Evolutionary conservation across 2,797 vertebrate species (phyloP), one percentile per base, ranked within the genome.

Genomic region (Myotis daubentonii): DNA sequence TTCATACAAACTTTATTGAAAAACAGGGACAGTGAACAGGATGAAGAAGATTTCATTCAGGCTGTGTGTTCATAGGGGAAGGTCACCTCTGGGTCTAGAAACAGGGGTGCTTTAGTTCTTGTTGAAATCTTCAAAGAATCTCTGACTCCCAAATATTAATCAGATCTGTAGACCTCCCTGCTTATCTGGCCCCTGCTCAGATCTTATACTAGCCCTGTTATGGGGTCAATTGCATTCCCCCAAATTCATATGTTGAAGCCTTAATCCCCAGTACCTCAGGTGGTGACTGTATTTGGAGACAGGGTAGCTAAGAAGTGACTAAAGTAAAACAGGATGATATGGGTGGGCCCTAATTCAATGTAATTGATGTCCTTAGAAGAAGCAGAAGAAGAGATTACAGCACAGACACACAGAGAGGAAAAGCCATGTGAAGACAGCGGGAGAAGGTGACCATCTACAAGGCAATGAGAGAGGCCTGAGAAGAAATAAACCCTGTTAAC

Each of bases 1-100:
- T 97, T 86, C 95, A 44, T 97, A 80, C 66, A 95, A 82, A 97
- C 89, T 94, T 60, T 74, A 44, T 88, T 92, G 62, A 79, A 93
- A 95, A 89, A n/a, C 38, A 94, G 51, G 25, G 19, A 23, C 41
- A 84, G 75, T 51, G 57, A 47, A 60, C 8, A 28, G 19, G 78
- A 94, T 76, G 82, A 87, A 76, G 36, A 78, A 66, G 47, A 36
- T 84, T 57, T 79, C 70, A 57, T 90, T 28, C 16, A 76, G 75
- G 44, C 62, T 15, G 28, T 38, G 3, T 3, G 10, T n/a, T 72
- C 30, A 71, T 17, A 57, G 36, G 55, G 55, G 36, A 83, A 60
- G 28, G 8, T 60, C 36, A 75, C 51, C 19, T 79, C 72, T 36
- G 6, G 74, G 36, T 6, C 62, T 47, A 85, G 22, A 33, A 30